phyloP scores from a whole-genome alignment of 2,888 invertebrate species.

The Chloromyia formosa region DNA sequence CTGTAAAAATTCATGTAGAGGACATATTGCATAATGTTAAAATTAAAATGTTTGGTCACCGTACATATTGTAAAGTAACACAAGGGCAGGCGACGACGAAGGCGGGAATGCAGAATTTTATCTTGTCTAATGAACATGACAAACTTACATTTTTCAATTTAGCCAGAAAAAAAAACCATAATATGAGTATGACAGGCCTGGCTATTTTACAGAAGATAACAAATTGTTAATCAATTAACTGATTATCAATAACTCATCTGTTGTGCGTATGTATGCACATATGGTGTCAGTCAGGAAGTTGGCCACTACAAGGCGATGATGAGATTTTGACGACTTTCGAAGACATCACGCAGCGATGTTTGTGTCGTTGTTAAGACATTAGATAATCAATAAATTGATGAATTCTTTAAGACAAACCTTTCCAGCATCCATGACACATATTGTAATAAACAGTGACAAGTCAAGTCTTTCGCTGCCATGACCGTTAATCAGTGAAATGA shows the following conservation, averaged over 20 bases:
- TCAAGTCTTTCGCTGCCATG: background rate
- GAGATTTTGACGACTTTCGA: background rate
- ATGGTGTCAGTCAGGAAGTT: background rate
- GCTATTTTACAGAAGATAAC: background rate
- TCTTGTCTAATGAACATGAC: slow-evolving; percentile 4
- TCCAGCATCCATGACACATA: background rate
- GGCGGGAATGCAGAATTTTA: background rate
- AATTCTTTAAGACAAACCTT: background rate
- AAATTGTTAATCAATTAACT: slow-evolving; percentile 3
- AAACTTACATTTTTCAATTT: background rate
- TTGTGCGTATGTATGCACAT: background rate
- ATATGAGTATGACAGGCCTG: background rate
- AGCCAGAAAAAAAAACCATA: background rate
- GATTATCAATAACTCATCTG: background rate
- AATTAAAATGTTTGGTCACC: background rate
- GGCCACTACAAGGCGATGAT: background rate
- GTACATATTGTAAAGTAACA: background rate
- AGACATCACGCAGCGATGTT: background rate
- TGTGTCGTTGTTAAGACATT: too few relatives aligned
- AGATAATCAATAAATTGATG: background rate
- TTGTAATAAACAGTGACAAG: background rate
- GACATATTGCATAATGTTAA: background rate
- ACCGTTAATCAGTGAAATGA: background rate
- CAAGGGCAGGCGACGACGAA: background rate
- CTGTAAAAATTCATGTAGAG: too few relatives aligned